A percentile compares a stretch with the other conserved stretches of the same genome.
Evolutionary conservation across 1,140 invertebrate species (phyloP).

Genomic region (Colletes latitarsis): DNA sequence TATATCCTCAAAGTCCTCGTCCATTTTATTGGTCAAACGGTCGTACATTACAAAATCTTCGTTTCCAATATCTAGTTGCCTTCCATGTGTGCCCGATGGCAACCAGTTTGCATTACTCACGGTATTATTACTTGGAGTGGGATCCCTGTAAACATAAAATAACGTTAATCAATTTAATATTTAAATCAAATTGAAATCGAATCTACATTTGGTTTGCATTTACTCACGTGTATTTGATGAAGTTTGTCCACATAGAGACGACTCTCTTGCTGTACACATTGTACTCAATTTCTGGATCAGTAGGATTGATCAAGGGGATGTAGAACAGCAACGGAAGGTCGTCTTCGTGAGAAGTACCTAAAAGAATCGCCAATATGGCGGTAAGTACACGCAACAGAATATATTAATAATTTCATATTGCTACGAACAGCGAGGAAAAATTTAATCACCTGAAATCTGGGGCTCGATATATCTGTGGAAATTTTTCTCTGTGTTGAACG

Average conservation of each 20-base stretch:
- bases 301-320: not conserved
- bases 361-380: not conserved
- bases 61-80: not conserved
- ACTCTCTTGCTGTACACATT: not conserved
- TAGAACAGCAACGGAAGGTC: constrained; percentile 55
- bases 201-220: no score
- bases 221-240: not conserved
- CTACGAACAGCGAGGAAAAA: not conserved
- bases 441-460: not conserved
- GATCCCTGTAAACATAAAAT: not conserved
- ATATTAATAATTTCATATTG: no score
- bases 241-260: not conserved
- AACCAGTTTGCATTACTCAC: not conserved
- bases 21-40: not conserved
- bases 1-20: not conserved
- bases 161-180: no score
- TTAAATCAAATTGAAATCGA: no score
- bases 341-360: constrained; percentile 51
- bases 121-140: not conserved
- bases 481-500: constrained; percentile 37
- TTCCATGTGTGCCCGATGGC: not conserved
- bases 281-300: not conserved
- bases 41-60: not conserved
- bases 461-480: constrained; percentile 36
- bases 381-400: no score